A percentile compares a stretch with the other conserved stretches of the same genome.
phyloP scores from a whole-genome alignment of 2,113 vertebrate genomes.

The Toxotes jaculatrix region DNA sequence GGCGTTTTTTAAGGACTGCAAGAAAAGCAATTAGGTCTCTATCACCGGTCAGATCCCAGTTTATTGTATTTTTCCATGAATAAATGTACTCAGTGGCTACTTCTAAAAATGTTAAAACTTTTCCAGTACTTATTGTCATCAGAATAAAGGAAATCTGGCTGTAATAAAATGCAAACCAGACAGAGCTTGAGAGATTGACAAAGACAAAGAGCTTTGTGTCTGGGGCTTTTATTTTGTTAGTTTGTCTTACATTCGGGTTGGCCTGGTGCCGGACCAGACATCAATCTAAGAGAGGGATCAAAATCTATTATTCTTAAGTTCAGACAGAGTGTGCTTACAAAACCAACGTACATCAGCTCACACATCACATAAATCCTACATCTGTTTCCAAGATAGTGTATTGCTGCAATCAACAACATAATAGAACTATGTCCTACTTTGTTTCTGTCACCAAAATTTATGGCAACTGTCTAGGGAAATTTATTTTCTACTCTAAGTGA shows the following conservation, averaged over 20 bases:
- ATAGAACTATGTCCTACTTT: conserved; percentile 50
- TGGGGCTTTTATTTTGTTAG: conserved; percentile 68
- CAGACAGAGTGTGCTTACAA: conserved; percentile 55
- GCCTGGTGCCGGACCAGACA: conserved; percentile 73
- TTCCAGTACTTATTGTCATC: conserved; percentile 28
- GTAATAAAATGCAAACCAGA: conserved; percentile 46
- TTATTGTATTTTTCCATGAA: conserved; percentile 54
- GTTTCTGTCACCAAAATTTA: conserved; percentile 54
- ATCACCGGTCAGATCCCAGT: conserved; percentile 35
- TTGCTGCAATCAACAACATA: conserved; percentile 45
- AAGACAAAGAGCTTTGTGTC: conserved; percentile 45
- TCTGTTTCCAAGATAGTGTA: conserved; percentile 35
- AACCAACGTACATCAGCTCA: conserved; percentile 52
- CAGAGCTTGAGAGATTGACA: conserved; percentile 20
- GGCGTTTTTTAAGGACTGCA: conserved; percentile 10
- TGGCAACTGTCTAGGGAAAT: conserved; percentile 59
- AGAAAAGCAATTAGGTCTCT: conserved; percentile 38
- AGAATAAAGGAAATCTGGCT: conserved; percentile 28
- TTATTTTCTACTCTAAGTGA: conserved; percentile 47
- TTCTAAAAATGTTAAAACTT: conserved; percentile 21
- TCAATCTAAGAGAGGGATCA: conserved; percentile 33
- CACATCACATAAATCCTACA: conserved; percentile 55
- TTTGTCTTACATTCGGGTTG: conserved; percentile 75
- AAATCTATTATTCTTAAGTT: conserved; percentile 48
- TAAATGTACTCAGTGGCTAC: conserved; percentile 31